These are phyloP conservation scores for Drosophila parthenogenetica DNA, from an alignment of 2,888 invertebrate genomes.

Conservation along the genomic window DNA sequence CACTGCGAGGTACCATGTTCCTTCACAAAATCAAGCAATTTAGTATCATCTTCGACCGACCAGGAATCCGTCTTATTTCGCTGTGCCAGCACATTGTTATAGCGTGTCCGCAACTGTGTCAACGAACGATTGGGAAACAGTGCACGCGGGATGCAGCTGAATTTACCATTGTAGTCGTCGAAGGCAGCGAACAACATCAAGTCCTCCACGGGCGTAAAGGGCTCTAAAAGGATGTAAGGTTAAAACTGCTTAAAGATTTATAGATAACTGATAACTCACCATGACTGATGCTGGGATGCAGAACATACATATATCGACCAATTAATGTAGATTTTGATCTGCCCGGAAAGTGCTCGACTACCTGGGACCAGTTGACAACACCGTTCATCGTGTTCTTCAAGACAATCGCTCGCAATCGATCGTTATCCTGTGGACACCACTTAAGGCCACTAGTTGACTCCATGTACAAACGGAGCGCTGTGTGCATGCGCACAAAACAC, in stretches of 20 bases:
- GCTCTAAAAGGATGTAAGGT: conserved; percentile 48
- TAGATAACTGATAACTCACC: conserved; percentile 54
- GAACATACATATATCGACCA: conserved; percentile 85
- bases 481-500: conserved; percentile 89
- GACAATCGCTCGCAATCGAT: conserved; percentile 87
- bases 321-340: conserved; percentile 89
- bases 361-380: conserved; percentile 91
- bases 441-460: conserved; percentile 36
- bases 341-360: conserved; percentile 88
- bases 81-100: conserved; percentile 85
- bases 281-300: conserved; percentile 79
- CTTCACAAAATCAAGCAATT: conserved; percentile 86
- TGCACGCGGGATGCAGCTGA: conserved; percentile 86
- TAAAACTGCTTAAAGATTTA: background rate
- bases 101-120: conserved; percentile 88
- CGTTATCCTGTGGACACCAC: conserved; percentile 90
- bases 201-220: conserved; percentile 89
- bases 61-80: conserved; percentile 86
- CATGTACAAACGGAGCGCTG: conserved; percentile 82
- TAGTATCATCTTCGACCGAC: conserved; percentile 88
- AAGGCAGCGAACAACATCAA: conserved; percentile 87
- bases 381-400: conserved; percentile 88
- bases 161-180: conserved; percentile 88
- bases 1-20: conserved; percentile 86
- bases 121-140: conserved; percentile 88